Evolutionary conservation across 2,888 invertebrate species (phyloP).

Genomic region (Melipona bicolor): DNA sequence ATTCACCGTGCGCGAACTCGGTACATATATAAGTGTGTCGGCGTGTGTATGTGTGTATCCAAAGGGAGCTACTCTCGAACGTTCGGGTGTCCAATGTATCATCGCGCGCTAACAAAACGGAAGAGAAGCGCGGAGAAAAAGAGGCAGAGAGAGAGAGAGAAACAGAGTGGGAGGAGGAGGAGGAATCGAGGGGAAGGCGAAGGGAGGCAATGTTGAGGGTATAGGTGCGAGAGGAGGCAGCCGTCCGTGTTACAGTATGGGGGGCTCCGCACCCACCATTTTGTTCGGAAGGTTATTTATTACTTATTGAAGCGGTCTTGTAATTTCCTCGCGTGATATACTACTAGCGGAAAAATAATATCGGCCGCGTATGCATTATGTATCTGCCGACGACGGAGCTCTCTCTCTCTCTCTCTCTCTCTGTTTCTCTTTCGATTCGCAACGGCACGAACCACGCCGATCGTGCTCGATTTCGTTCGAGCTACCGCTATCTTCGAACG

Average conservation of each 20-base stretch:
- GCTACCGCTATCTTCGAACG: conserved; percentile 17
- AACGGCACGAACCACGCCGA: conserved; percentile 25
- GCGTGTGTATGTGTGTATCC: conserved; percentile 42
- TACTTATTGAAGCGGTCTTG: conserved; percentile 79
- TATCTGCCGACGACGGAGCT: conserved; percentile 49
- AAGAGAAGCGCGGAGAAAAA: conserved; percentile 7
- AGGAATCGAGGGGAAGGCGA: conserved; percentile 12
- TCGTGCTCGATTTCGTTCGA: conserved; percentile 45
- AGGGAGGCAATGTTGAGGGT: conserved; percentile 9
- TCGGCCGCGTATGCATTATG: conserved; percentile 75
- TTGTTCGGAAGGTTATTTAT: conserved; percentile 77
- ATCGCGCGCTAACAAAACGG: conserved; percentile 68
- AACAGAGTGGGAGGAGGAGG: conserved; percentile 14
- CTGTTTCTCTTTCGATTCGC: conserved; percentile 16
- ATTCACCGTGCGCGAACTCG: conserved; percentile 10
- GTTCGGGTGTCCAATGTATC: conserved; percentile 69
- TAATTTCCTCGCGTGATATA: conserved; percentile 79
- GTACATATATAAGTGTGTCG: not conserved
- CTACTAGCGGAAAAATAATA: conserved; percentile 77
- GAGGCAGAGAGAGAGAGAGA: conserved; percentile 21
- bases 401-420: not conserved
- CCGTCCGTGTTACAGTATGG: conserved; percentile 51
- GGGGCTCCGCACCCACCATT: conserved; percentile 59
- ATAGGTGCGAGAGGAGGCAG: conserved; percentile 16
- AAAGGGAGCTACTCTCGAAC: conserved; percentile 50